phyloP scores from a whole-genome alignment of 2,888 invertebrate genomes.

The Tryphoninae sp. region DNA sequence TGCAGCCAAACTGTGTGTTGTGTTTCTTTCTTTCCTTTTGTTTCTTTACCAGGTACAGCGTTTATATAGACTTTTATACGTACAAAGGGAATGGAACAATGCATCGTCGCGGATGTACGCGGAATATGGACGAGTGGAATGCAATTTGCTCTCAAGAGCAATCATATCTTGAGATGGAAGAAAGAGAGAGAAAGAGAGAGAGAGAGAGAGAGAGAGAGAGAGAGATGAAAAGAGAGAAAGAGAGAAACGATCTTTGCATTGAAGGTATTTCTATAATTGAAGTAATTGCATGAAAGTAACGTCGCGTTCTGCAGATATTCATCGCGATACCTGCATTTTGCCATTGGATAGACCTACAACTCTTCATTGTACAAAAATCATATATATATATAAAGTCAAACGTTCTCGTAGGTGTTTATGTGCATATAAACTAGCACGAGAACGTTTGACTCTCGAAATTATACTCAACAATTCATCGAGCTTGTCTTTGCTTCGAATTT shows the following conservation, averaged over 20 bases:
- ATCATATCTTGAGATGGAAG: constrained; percentile 61
- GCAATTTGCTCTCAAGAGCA: constrained; percentile 62
- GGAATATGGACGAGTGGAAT: constrained; percentile 64
- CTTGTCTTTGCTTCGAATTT: constrained; percentile 38
- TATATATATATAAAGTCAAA: constrained; percentile 9
- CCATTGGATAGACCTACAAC: constrained; percentile 31
- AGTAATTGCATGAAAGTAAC: constrained; percentile 72
- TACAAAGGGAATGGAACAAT: constrained; percentile 56
- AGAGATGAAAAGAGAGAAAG: constrained; percentile 32
- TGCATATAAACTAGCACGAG: constrained; percentile 8
- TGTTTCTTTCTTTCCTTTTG: constrained; percentile 16
- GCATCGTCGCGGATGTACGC: constrained; percentile 53
- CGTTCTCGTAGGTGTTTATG: neutral
- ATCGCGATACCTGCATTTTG: constrained; percentile 49
- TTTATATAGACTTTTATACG: constrained; percentile 28
- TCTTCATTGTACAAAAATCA: constrained; percentile 36
- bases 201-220: constrained; percentile 15
- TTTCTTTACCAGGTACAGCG: constrained; percentile 35
- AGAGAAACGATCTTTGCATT: constrained; percentile 63
- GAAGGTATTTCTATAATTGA: constrained; percentile 70
- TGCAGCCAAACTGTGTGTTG: constrained; percentile 20
- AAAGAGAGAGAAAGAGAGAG: constrained; percentile 8
- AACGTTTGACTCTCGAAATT: constrained; percentile 42
- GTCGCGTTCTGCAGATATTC: constrained; percentile 62
- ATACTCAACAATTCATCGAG: constrained; percentile 37